A percentile compares a stretch with the other conserved stretches of the same genome.
These are phyloP conservation scores for Lepidocyrtinus sp. DNA, from an alignment of 2,888 invertebrate genomes.

Conservation along the genomic window DNA sequence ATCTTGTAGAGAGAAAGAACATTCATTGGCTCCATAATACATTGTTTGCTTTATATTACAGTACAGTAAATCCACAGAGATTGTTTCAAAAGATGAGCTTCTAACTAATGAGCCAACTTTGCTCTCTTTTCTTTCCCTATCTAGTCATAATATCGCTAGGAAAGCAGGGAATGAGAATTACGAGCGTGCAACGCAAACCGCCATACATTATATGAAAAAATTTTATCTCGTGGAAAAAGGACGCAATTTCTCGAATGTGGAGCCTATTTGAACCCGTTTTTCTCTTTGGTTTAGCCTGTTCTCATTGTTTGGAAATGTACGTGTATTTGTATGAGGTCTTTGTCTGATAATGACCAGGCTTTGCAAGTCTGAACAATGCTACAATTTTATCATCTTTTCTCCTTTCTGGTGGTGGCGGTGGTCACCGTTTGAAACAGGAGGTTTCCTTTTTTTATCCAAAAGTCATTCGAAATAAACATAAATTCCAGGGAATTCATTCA, in stretches of 20 bases:
- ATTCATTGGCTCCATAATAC: no score
- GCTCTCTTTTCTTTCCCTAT: conserved; percentile 47
- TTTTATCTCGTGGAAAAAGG: conserved; percentile 4
- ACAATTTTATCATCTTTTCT: conserved; percentile 16
- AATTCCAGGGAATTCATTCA: conserved; percentile 40
- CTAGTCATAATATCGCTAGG: neutral
- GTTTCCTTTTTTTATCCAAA: conserved; percentile 43
- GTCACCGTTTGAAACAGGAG: conserved; percentile 34
- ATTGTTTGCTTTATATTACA: neutral
- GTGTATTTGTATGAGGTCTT: neutral
- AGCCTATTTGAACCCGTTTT: neutral
- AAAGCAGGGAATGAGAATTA: conserved; percentile 11
- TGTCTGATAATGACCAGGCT: conserved; percentile 49
- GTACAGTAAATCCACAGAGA: conserved; percentile 49
- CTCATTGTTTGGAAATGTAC: neutral
- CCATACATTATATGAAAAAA: neutral
- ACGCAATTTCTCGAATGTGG: neutral
- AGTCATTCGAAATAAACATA: conserved; percentile 49
- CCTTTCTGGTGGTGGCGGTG: conserved; percentile 41
- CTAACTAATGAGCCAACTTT: conserved; percentile 64
- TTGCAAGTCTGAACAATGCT: conserved; percentile 34
- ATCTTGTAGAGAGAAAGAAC: neutral
- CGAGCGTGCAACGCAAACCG: neutral
- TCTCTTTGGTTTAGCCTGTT: neutral
- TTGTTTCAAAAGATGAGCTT: conserved; percentile 53